Conservation (phyloP, 2,113 vertebrate genomes). For the pig (Sus scrofa) region DNA sequence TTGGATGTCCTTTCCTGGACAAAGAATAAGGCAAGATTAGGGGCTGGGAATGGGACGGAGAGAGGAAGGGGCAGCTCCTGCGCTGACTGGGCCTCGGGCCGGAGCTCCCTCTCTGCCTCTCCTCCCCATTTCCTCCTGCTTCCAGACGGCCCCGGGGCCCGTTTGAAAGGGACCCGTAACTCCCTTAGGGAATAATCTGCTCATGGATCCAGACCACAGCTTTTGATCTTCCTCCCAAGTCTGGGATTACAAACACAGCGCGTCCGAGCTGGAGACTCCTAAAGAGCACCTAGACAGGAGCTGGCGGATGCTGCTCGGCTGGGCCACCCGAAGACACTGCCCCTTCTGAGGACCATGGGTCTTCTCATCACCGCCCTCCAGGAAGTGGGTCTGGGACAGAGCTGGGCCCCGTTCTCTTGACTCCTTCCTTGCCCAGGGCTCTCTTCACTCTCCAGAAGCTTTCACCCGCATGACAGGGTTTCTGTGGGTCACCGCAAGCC, state of each 20-base stretch:
- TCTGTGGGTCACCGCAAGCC: not conserved
- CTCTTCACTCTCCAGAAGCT: not conserved
- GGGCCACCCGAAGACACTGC: not conserved
- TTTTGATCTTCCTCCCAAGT: not conserved
- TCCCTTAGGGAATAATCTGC: not conserved
- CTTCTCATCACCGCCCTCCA: not conserved
- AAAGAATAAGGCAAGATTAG: constrained; percentile 53
- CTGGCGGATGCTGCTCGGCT: not conserved
- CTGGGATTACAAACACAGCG: not conserved
- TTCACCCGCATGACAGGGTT: not conserved
- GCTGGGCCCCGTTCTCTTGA: not conserved
- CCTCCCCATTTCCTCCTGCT: not conserved
- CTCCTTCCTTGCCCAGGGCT: not conserved
- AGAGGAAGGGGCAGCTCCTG: not conserved
- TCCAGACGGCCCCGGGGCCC: not conserved
- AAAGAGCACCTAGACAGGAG: not conserved
- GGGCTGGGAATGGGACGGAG: not conserved
- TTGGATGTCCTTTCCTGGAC: constrained; percentile 8
- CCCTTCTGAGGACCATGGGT: not conserved
- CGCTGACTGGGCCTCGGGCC: not conserved
- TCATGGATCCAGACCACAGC: not conserved
- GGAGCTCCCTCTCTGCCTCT: not conserved
- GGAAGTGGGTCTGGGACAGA: not conserved
- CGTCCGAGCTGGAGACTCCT: not conserved
- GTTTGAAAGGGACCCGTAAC: not conserved